Conservation (phyloP, 1,140 invertebrate species). For the Trichogramma pretiosum region DNA sequence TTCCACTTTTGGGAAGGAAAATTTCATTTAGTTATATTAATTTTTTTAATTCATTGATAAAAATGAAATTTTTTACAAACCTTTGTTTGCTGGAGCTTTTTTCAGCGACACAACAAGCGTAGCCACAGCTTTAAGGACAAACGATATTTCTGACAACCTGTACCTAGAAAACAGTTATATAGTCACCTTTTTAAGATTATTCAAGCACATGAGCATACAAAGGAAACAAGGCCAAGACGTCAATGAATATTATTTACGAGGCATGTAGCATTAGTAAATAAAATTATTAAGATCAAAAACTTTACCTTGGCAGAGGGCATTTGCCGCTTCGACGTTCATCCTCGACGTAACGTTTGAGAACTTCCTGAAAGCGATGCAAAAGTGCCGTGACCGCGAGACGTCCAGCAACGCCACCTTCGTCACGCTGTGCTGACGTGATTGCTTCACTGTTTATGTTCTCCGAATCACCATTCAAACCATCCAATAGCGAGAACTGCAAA, state of each 20-base stretch:
- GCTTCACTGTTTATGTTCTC: slow-evolving; percentile 27
- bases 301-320: slow-evolving; percentile 78
- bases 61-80: no score
- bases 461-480: slow-evolving; percentile 52
- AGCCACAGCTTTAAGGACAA: slow-evolving; percentile 91
- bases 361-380: slow-evolving; percentile 86
- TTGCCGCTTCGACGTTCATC: slow-evolving; percentile 84
- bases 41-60: no score
- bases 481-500: slow-evolving; percentile 80
- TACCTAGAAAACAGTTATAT: slow-evolving; percentile 57
- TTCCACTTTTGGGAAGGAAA: no score
- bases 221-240: no score
- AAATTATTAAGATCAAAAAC: no score
- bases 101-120: slow-evolving; percentile 87
- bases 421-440: slow-evolving; percentile 31
- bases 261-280: no score
- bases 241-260: no score
- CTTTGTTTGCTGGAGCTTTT: slow-evolving; percentile 77
- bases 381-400: slow-evolving; percentile 83
- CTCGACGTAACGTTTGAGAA: slow-evolving; percentile 78
- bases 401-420: slow-evolving; percentile 61
- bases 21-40: no score
- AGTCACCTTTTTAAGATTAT: slow-evolving; percentile 19
- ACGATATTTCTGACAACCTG: slow-evolving; percentile 88
- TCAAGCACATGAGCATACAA: neutral